These are phyloP conservation scores for Brachionus angularis DNA, from an alignment of 1,140 invertebrate genomes.

Conservation along the genomic window DNA sequence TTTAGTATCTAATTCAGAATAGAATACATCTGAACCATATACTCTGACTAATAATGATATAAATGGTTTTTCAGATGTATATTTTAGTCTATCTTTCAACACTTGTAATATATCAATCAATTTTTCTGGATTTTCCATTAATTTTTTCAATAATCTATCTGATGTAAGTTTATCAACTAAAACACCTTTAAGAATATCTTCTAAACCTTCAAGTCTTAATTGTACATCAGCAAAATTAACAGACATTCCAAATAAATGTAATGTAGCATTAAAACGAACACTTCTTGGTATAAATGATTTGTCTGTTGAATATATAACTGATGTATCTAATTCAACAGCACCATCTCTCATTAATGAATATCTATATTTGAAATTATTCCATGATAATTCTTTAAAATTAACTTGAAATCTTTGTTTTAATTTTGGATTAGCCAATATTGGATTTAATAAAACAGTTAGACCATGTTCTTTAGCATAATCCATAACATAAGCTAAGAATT, in stretches of 20 bases:
- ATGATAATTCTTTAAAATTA: conserved; percentile 43
- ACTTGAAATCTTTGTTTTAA: conserved; percentile 27
- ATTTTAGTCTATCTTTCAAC: not conserved
- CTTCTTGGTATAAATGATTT: conserved; percentile 36
- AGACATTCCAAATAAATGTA: conserved; percentile 40
- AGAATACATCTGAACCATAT: conserved; percentile 43
- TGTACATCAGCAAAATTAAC: conserved; percentile 31
- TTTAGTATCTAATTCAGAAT: conserved; percentile 21
- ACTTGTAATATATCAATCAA: conserved; percentile 17
- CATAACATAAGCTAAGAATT: conserved; percentile 30
- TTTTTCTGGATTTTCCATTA: conserved; percentile 16
- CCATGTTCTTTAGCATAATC: conserved; percentile 39
- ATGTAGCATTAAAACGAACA: conserved; percentile 11
- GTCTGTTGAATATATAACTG: conserved; percentile 22
- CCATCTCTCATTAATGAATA: conserved; percentile 26
- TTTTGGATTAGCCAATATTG: conserved; percentile 32
- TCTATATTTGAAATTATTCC: conserved; percentile 42
- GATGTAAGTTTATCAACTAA: conserved; percentile 14
- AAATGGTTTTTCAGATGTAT: conserved; percentile 30
- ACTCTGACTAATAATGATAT: conserved; percentile 29
- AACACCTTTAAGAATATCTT: conserved; percentile 28
- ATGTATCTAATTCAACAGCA: conserved; percentile 34
- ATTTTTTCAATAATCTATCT: not conserved
- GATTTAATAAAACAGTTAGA: conserved; percentile 24
- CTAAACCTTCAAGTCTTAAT: conserved; percentile 29